These are phyloP conservation scores for Iselma pallidipennis DNA, from an alignment of 2,888 invertebrate species.

Conservation along the genomic window DNA sequence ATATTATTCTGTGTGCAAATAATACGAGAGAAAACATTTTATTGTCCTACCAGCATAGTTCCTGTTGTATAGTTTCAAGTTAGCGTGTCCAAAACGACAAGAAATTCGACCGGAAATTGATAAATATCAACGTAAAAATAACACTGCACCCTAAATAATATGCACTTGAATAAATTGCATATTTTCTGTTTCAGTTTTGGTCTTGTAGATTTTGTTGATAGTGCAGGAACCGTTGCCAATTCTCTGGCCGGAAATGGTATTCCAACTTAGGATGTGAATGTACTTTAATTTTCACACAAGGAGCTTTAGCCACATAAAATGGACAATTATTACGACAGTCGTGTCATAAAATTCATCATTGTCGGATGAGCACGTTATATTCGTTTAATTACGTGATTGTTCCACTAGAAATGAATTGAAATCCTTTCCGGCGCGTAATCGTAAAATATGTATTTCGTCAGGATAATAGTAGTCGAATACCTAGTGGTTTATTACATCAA, in stretches of 20 bases:
- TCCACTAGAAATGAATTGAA: conserved; percentile 30
- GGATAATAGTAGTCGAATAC: conserved; percentile 19
- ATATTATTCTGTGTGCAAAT: too few species aligned
- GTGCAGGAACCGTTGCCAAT: too few species aligned
- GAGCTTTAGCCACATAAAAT: conserved; percentile 18
- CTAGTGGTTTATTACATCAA: conserved; percentile 18
- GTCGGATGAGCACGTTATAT: conserved; percentile 23
- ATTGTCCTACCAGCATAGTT: too few species aligned
- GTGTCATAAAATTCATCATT: conserved; percentile 24
- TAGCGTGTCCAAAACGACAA: background rate
- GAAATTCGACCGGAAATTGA: background rate
- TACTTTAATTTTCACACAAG: too few species aligned
- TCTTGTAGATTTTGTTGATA: too few species aligned
- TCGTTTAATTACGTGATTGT: conserved; percentile 36
- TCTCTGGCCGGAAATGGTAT: too few species aligned
- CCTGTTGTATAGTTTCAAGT: background rate
- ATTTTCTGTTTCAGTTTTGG: too few species aligned
- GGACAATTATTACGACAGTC: conserved; percentile 18
- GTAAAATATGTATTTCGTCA: conserved; percentile 24
- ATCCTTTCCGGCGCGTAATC: conserved; percentile 29
- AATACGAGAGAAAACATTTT: too few species aligned
- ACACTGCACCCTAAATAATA: background rate
- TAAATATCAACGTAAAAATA: background rate
- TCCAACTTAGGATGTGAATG: too few species aligned
- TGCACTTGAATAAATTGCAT: background rate